Percentiles rank a stretch among this genome's conserved stretches.
phyloP scores from a whole-genome alignment of 2,113 vertebrate genomes.

The Corythornis madagascariensis region DNA sequence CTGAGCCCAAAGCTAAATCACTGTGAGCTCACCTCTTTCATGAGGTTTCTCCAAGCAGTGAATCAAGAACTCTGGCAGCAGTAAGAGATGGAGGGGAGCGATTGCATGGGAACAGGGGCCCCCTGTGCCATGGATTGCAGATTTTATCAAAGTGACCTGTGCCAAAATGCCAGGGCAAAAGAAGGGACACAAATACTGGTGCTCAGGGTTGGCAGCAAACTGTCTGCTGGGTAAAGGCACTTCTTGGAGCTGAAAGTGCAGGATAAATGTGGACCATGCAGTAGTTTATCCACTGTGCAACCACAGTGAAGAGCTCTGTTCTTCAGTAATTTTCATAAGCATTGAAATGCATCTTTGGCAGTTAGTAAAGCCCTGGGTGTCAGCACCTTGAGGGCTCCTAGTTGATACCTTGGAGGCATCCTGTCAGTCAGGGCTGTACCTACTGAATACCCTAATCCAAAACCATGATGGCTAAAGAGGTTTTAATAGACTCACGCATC shows the following conservation, averaged over 20 bases:
- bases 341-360: neutral
- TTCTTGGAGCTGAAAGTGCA: neutral
- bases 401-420: fast-evolving
- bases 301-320: fast-evolving
- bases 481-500: neutral
- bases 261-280: fast-evolving
- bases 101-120: neutral
- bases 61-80: neutral
- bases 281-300: neutral
- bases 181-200: neutral
- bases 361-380: neutral
- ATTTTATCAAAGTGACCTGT: neutral
- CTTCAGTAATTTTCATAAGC: neutral
- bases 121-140: fast-evolving
- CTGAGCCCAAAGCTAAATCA: neutral
- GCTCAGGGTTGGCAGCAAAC: neutral
- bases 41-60: neutral
- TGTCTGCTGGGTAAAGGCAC: neutral
- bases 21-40: neutral
- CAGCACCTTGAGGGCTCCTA: fast-evolving
- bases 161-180: neutral
- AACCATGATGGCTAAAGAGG: neutral
- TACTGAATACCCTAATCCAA: neutral
- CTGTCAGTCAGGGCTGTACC: fast-evolving
- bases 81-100: neutral